phyloP scores from a whole-genome alignment of 2,797 vertebrate genomes.

The Rhabdophis nuchalis region DNA sequence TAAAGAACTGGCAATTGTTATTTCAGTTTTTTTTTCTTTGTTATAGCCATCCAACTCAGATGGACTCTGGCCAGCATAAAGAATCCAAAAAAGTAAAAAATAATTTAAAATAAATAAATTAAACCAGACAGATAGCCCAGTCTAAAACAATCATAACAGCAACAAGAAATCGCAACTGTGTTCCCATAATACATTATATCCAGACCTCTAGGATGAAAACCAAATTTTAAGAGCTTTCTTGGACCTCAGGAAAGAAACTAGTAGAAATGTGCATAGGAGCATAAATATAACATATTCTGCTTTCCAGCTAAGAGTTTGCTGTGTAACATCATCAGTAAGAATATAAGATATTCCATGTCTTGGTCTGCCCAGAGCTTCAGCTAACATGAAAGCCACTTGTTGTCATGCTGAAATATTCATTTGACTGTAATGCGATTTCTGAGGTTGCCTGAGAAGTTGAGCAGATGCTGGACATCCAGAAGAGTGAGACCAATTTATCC shows the following conservation, averaged over 20 bases:
- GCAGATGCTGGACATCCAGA: neutral
- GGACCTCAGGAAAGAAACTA: neutral
- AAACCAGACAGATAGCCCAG: neutral
- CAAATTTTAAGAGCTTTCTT: neutral
- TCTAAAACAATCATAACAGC: neutral
- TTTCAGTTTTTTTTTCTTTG: neutral
- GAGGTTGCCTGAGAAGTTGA: neutral
- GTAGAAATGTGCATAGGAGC: neutral
- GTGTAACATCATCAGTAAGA: neutral
- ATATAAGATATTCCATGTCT: neutral
- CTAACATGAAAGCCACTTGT: neutral
- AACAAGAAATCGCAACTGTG: neutral
- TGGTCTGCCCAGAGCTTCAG: neutral
- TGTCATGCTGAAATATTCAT: neutral
- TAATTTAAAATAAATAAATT: neutral
- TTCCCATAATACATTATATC: neutral
- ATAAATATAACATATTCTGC: neutral
- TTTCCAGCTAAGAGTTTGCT: neutral
- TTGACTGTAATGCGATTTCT: neutral
- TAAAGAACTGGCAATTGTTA: neutral
- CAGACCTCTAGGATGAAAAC: neutral
- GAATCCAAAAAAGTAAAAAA: neutral
- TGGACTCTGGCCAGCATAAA: neutral
- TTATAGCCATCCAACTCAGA: neutral
- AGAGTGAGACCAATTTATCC: neutral